These are phyloP conservation scores for Gymnocypris eckloni DNA, from an alignment of 2,797 vertebrate genomes.

Conservation along the genomic window DNA sequence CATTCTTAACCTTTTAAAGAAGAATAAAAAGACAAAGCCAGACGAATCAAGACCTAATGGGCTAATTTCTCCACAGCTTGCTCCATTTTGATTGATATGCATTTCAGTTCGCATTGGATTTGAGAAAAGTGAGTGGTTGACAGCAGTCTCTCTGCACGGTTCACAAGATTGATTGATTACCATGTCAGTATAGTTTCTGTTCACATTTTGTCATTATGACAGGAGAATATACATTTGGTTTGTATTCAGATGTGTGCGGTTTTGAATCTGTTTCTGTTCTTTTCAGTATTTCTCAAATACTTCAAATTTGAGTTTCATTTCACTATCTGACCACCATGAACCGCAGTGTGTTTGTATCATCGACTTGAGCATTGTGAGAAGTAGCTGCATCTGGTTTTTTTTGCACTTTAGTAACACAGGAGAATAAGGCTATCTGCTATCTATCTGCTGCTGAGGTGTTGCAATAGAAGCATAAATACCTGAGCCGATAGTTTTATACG, in stretches of 20 bases:
- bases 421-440: background rate
- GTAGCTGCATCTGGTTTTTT: background rate
- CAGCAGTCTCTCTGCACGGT: constrained; percentile 15
- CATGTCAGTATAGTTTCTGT: constrained; percentile 31
- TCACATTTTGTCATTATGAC: constrained; percentile 62
- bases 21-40: constrained; percentile 1
- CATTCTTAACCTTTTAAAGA: background rate
- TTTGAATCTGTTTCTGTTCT: background rate
- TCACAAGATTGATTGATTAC: constrained; percentile 26
- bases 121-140: constrained; percentile 32
- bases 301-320: background rate
- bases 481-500: background rate
- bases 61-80: background rate
- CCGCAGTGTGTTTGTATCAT: background rate
- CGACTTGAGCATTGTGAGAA: background rate
- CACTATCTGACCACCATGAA: background rate
- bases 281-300: background rate
- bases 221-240: constrained; percentile 38
- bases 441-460: background rate
- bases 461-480: background rate
- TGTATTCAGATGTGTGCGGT: background rate
- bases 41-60: background rate
- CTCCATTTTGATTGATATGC: constrained; percentile 28
- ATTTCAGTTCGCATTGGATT: constrained; percentile 26
- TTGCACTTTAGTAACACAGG: background rate